A percentile compares a stretch with the other conserved stretches of the same genome.
phyloP scores from a whole-genome alignment of 2,888 invertebrate species.

The Caenorhabditis sp. region DNA sequence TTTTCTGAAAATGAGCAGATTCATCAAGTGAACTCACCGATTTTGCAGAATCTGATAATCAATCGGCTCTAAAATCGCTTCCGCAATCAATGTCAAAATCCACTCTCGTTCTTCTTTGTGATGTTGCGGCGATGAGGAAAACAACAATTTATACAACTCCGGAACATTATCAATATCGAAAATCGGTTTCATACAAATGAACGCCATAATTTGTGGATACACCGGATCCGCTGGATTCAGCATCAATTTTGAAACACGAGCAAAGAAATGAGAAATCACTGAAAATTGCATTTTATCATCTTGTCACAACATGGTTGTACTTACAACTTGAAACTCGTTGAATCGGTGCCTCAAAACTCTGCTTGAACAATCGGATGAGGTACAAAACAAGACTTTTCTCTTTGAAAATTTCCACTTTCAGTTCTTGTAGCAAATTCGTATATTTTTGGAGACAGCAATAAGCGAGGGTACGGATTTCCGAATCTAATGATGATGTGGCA shows the following conservation, averaged over 20 bases:
- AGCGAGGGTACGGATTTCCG: slow-evolving; percentile 45
- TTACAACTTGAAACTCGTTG: slow-evolving; percentile 53
- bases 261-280: slow-evolving; percentile 79
- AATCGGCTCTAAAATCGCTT: slow-evolving; percentile 81
- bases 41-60: slow-evolving; percentile 80
- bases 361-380: slow-evolving; percentile 56
- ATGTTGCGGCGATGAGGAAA: slow-evolving; percentile 79
- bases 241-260: slow-evolving; percentile 79
- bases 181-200: slow-evolving; percentile 81
- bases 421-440: slow-evolving; percentile 47
- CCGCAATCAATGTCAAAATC: slow-evolving; percentile 81
- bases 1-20: background rate
- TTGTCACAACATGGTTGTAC: slow-evolving; percentile 9
- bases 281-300: slow-evolving; percentile 14
- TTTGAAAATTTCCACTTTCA: slow-evolving; percentile 54
- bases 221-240: slow-evolving; percentile 81
- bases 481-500: slow-evolving; percentile 43
- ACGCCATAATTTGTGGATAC: slow-evolving; percentile 82
- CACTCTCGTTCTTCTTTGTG: slow-evolving; percentile 79
- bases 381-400: slow-evolving; percentile 52
- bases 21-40: slow-evolving; percentile 15
- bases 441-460: slow-evolving; percentile 54
- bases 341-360: slow-evolving; percentile 46
- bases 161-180: slow-evolving; percentile 83
- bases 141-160: slow-evolving; percentile 85